Evolutionary conservation across 2,113 vertebrate genomes (phyloP).

Genomic region (Megatriorchis doriae): DNA sequence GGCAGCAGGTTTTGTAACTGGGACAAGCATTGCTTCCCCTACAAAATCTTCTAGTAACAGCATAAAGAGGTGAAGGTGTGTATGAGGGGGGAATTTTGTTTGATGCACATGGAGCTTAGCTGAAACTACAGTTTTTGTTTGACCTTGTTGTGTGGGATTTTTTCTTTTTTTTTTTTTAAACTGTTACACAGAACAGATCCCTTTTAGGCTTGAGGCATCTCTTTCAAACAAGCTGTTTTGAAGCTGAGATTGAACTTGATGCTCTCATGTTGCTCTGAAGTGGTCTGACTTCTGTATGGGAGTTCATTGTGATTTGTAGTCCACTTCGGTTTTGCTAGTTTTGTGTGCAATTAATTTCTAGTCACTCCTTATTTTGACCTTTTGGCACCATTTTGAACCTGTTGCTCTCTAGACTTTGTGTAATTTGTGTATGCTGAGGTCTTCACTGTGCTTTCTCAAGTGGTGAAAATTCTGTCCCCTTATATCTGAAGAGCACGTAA

Average conservation of each 20-base stretch:
- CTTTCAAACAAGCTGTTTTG: background rate
- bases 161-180: background rate
- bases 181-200: background rate
- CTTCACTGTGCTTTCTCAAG: background rate
- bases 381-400: background rate
- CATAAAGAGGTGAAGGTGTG: fast-evolving
- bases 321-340: background rate
- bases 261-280: background rate
- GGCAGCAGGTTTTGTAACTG: background rate
- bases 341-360: background rate
- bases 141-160: background rate
- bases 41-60: background rate
- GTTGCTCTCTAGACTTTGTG: background rate
- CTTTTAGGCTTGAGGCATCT: background rate
- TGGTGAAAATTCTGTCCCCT: background rate
- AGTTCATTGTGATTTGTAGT: background rate
- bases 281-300: background rate
- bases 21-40: background rate
- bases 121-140: background rate
- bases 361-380: background rate
- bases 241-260: background rate
- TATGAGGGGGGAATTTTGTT: background rate
- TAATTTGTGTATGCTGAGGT: background rate
- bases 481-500: background rate
- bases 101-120: background rate